Evolutionary conservation across 2,888 invertebrate genomes (phyloP), one percentile per base, ranked within the genome.

Genomic region (Xylota segnis): DNA sequence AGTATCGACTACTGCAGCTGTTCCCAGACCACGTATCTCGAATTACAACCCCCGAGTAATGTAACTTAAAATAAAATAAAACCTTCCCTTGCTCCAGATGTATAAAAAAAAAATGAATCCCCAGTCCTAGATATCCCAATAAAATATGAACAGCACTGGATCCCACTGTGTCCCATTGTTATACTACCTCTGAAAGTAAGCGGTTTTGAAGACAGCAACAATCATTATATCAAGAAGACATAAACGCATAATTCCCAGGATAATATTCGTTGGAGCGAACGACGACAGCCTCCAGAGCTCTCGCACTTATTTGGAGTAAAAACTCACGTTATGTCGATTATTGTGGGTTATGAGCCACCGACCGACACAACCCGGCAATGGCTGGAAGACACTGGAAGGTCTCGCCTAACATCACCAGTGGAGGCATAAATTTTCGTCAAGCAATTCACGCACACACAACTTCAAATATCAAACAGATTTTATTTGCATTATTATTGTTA

Each of bases 401-500:
- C 56, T 65, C n/a, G n/a, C 56, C 34, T n/a, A 75, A 47, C 34
- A 66, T 45, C 54, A 37, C 34, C 66, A 40, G 23, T 18, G 43
- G 43, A 68, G n/a, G 61, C 70, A 61, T 70, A 70, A 61, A 70
- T 70, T 70, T 63, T 14, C 76, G 40, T 32, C 32, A 61, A 61
- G 34, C 70, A 45, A 63, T 45, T 54, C 54, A 70, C 68, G 37
- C 71, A 65, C 63, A 77, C 66, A 66, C 77, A 59, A 71, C 58
- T 14, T 66, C 70, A 59, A 66, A 76, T 71, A 83, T 71, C 74
- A 74, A 77, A 77, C 58, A 76, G 77, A 83, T 71, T 65, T 83
- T 83, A 83, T 77, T 83, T 65, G 37, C 71, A 77, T 71, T 72
- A 77, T 76, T 76, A 76, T 76, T 82, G 70, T 77, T 77, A 83